Evolutionary conservation across 2,113 vertebrate species (phyloP).

Genomic region (Oceanodroma tethys): DNA sequence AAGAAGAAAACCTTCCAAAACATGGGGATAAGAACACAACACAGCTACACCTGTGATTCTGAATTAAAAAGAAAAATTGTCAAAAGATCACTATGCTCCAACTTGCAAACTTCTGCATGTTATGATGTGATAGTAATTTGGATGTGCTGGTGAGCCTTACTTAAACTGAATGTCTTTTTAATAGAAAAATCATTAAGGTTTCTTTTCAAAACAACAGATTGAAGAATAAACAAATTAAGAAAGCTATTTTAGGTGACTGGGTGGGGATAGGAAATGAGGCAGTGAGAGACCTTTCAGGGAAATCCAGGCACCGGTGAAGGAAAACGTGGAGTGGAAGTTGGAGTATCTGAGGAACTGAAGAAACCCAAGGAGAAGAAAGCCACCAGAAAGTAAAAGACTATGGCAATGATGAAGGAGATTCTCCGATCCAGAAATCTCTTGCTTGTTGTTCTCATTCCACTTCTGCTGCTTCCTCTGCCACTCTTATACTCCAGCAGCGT

Average conservation of each 20-base stretch:
- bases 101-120: background rate
- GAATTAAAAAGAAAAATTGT: background rate
- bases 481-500: constrained; percentile 89
- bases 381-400: constrained; percentile 50
- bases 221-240: background rate
- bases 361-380: background rate
- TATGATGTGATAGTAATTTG: background rate
- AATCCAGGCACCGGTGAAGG: background rate
- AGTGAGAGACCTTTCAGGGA: background rate
- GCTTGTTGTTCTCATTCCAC: constrained; percentile 85
- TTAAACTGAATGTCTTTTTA: constrained; percentile 35
- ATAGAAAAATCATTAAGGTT: background rate
- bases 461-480: constrained; percentile 89
- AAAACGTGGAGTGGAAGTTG: background rate
- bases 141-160: constrained; percentile 52
- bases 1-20: background rate
- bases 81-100: constrained; percentile 47
- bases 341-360: background rate
- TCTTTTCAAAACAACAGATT: background rate
- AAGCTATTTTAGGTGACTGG: background rate
- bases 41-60: background rate
- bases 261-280: background rate
- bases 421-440: constrained; percentile 86
- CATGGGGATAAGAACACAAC: background rate
- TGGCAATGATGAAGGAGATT: constrained; percentile 84